Evolutionary conservation across 2,113 vertebrate genomes (phyloP).

Genomic region (Callopanchax toddi): DNA sequence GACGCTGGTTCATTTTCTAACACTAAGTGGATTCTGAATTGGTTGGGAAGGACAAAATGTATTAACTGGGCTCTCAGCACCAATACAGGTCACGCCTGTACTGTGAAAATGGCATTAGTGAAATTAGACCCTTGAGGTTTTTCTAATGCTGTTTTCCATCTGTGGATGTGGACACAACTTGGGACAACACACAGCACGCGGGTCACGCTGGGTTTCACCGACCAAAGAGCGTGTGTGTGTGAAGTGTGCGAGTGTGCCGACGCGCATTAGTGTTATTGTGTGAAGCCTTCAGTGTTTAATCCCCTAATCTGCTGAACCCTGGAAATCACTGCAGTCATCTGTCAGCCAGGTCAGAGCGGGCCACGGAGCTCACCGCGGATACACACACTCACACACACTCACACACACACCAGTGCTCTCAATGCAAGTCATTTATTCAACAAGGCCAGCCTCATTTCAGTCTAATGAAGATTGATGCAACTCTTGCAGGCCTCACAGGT

Average conservation of each 20-base stretch:
- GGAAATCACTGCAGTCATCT: conserved; percentile 80
- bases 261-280: conserved; percentile 77
- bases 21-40: conserved; percentile 58
- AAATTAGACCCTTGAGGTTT: conserved; percentile 65
- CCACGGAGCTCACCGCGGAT: conserved; percentile 46
- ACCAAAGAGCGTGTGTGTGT: conserved; percentile 6
- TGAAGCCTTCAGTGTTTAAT: conserved; percentile 76
- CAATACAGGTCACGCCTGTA: conserved; percentile 50
- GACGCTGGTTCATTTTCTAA: conserved; percentile 62
- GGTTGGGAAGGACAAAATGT: conserved; percentile 60
- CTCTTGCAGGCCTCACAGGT: conserved; percentile 68
- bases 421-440: conserved; percentile 71
- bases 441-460: conserved; percentile 69
- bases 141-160: conserved; percentile 57
- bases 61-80: conserved; percentile 52
- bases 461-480: conserved; percentile 77
- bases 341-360: conserved; percentile 66
- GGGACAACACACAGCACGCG: conserved; percentile 9
- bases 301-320: conserved; percentile 82
- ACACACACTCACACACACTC: conserved; percentile 12
- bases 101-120: conserved; percentile 59
- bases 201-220: conserved; percentile 41
- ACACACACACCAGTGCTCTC: conserved; percentile 25
- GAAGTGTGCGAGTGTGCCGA: conserved; percentile 15
- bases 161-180: conserved; percentile 29